phyloP scores from a whole-genome alignment of 1,140 invertebrate genomes.

The Trissolcus basalis region DNA sequence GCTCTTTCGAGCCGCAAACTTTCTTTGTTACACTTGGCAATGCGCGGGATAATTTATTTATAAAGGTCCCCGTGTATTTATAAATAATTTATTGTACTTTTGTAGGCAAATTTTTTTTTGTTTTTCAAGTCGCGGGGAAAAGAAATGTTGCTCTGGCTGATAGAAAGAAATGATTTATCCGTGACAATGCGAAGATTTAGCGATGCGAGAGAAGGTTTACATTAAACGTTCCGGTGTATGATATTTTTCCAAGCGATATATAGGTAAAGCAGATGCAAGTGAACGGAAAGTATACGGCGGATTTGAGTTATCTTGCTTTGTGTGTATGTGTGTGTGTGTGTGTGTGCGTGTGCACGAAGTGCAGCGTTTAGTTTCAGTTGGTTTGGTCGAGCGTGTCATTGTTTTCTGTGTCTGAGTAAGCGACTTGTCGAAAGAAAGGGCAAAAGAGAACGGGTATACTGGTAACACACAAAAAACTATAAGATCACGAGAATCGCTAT shows the following conservation, averaged over 20 bases:
- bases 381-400: constrained; percentile 59
- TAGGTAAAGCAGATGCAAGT: constrained; percentile 27
- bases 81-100: too few species aligned
- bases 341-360: constrained; percentile 14
- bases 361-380: constrained; percentile 27
- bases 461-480: too few species aligned
- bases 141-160: too few species aligned
- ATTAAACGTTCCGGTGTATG: too few species aligned
- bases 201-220: too few species aligned
- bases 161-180: constrained; percentile 8
- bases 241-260: constrained; percentile 23
- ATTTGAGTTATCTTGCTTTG: constrained; percentile 25
- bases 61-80: too few species aligned
- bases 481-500: too few species aligned
- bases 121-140: too few species aligned
- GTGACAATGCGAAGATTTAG: background rate
- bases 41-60: too few species aligned
- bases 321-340: constrained; percentile 21
- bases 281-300: constrained; percentile 24
- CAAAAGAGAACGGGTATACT: constrained; percentile 29
- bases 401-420: constrained; percentile 50
- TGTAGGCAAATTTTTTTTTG: too few species aligned
- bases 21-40: too few species aligned
- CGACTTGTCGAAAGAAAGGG: constrained; percentile 27
- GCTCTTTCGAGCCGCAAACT: too few species aligned